These are phyloP conservation scores for Discoglossus pictus DNA, from an alignment of 2,797 vertebrate species.

Conservation along the genomic window DNA sequence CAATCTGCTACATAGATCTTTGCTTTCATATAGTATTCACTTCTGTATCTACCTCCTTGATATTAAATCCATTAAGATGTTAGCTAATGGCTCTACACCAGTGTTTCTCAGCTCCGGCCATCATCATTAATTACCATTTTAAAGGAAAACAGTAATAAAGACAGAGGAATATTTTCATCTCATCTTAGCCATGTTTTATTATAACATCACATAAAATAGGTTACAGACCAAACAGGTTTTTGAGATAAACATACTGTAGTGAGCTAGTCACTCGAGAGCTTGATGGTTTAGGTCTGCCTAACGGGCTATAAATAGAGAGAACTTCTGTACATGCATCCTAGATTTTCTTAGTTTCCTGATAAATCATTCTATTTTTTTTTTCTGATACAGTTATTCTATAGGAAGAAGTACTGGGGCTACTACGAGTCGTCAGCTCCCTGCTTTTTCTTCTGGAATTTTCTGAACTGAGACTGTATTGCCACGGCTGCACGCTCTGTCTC, in stretches of 20 bases:
- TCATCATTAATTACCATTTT: no score
- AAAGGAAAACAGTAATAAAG: no score
- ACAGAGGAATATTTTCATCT: slow-evolving; percentile 57
- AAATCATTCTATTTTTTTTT: slow-evolving; percentile 60
- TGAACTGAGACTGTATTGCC: slow-evolving; percentile 97
- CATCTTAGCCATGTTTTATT: slow-evolving; percentile 73
- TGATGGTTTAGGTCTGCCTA: slow-evolving; percentile 54
- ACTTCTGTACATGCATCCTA: slow-evolving; percentile 72
- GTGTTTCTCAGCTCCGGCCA: no score
- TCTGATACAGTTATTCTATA: slow-evolving; percentile 50
- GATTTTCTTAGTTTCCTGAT: slow-evolving; percentile 57
- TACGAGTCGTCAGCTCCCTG: slow-evolving; percentile 83
- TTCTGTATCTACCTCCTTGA: no score
- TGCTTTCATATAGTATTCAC: no score
- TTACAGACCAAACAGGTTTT: slow-evolving; percentile 59
- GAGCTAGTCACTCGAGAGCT: slow-evolving; percentile 55
- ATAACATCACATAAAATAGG: slow-evolving; percentile 67
- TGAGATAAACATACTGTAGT: slow-evolving; percentile 53
- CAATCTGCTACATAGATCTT: no score
- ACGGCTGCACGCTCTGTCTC: slow-evolving; percentile 95
- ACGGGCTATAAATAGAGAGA: slow-evolving; percentile 58
- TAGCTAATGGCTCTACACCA: no score
- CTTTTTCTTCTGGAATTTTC: slow-evolving; percentile 99
- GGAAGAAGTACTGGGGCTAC: slow-evolving; percentile 63
- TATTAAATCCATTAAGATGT: no score